These are phyloP conservation scores for Protonemura montana DNA, from an alignment of 2,888 invertebrate species.

Conservation along the genomic window DNA sequence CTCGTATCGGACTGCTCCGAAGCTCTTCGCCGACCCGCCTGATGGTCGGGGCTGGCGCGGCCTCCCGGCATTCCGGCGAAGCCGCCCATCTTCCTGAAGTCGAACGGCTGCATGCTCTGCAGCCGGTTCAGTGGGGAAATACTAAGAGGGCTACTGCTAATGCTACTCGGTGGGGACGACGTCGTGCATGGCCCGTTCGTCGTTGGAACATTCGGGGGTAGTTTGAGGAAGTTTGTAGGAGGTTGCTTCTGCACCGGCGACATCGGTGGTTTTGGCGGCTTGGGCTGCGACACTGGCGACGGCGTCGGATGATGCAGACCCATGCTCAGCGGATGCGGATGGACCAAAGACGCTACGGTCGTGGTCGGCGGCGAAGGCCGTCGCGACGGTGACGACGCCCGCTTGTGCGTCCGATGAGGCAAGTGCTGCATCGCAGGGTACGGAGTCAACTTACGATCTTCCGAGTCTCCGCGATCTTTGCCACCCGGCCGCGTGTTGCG, in stretches of 20 bases:
- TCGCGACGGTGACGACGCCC: constrained; percentile 68
- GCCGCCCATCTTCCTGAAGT: constrained; percentile 76
- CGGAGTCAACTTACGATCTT: constrained; percentile 29
- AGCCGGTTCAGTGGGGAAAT: constrained; percentile 85
- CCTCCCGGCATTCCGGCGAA: constrained; percentile 49
- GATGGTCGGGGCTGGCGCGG: constrained; percentile 50
- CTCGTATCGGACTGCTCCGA: constrained; percentile 60
- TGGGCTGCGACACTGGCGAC: constrained; percentile 58
- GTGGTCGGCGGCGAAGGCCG: constrained; percentile 66
- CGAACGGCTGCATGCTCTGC: constrained; percentile 96
- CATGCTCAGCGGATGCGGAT: constrained; percentile 56
- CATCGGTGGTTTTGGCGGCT: constrained; percentile 60
- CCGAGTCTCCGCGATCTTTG: constrained; percentile 20
- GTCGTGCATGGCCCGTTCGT: constrained; percentile 58
- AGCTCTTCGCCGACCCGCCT: constrained; percentile 62
- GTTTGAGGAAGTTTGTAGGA: constrained; percentile 59
- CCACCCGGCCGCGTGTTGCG: constrained; percentile 52
- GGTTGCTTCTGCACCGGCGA: constrained; percentile 61
- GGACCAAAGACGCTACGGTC: constrained; percentile 58
- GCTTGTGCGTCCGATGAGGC: constrained; percentile 57
- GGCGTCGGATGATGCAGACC: constrained; percentile 52
- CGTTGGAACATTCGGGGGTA: constrained; percentile 55
- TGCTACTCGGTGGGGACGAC: constrained; percentile 68
- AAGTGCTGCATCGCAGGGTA: constrained; percentile 59
- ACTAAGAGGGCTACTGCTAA: constrained; percentile 68